Evolutionary conservation across 2,888 invertebrate species (phyloP), one percentile per base, ranked within the genome.

Genomic region (Leptinotarsa peninsularis): DNA sequence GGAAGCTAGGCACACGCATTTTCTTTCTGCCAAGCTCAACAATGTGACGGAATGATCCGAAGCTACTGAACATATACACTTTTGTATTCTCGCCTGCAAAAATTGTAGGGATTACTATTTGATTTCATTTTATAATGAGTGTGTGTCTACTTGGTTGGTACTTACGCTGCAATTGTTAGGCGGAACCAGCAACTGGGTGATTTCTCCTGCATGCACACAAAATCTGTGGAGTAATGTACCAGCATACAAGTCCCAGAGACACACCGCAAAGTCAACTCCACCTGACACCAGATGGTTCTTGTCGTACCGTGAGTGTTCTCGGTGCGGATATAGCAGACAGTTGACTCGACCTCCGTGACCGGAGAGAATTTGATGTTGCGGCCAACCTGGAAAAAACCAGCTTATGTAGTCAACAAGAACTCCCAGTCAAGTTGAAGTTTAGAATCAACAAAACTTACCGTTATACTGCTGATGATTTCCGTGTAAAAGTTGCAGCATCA

Each of bases 201-300:
- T 96, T 89, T 98, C 98, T 0, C 99, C 99, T 0, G 98, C 99
- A 88, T 99, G 99, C 0, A 98, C 98, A 85, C 98, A 98, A 90
- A 99, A 99, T 4, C 98, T 92, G 87, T 99, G 97, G 72, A 99
- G 89, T 56, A 98, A 89, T 2, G 93, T 93, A 3, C 98, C 98
- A 50, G 94, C 94, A 85, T 95, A 96, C 81, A 99, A 90, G 86
- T 99, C 98, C 98, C 98, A 99, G 0, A 99, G 90, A 82, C 97
- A 97, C 4, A 98, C 98, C 0, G 98, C 97, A 89, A 99, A 99
- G 89, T 99, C 99, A 15, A 98, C 96, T 0, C 98, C 98, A 1
- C 99, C 99, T 0, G 98, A 98, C 0, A 99, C 93, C n/a, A 98
- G 89, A 86, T 96, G 94, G 0, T 94, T 91, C 80, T 94, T 93